Evolutionary conservation across 2,113 vertebrate species (phyloP).

Genomic region (Isurus oxyrinchus): DNA sequence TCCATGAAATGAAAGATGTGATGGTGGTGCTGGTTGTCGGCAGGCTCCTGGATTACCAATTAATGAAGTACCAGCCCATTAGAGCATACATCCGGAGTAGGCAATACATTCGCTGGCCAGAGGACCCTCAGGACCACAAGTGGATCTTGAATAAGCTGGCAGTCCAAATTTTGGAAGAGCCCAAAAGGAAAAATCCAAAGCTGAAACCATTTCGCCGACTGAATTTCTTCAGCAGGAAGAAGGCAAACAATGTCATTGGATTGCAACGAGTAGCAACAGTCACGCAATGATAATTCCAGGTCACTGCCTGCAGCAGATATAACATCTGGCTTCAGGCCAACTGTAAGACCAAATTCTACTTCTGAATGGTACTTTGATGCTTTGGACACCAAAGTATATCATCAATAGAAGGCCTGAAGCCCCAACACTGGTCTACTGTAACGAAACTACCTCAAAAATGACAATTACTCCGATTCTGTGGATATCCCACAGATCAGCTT

Average conservation of each 20-base stretch:
- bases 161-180: conserved; percentile 58
- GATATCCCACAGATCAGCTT: too few species aligned
- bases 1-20: conserved; percentile 60
- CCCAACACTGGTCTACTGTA: neutral
- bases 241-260: neutral
- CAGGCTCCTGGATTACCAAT: conserved; percentile 68
- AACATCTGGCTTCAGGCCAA: neutral
- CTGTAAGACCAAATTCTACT: neutral
- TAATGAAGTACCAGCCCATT: conserved; percentile 66
- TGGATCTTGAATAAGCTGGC: conserved; percentile 75
- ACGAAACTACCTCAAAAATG: neutral
- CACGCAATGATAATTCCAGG: neutral
- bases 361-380: neutral
- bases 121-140: conserved; percentile 73
- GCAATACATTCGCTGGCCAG: conserved; percentile 72
- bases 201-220: neutral
- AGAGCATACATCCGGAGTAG: conserved; percentile 62
- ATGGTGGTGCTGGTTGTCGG: conserved; percentile 77
- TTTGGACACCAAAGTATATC: neutral
- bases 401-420: neutral
- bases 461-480: too few species aligned
- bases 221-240: neutral
- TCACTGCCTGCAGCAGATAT: neutral
- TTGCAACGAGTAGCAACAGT: conserved; percentile 45
- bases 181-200: conserved; percentile 43